Evolutionary conservation across 2,797 vertebrate genomes (phyloP), one percentile per base, ranked within the genome.

Genomic region (Coregonus sp.): DNA sequence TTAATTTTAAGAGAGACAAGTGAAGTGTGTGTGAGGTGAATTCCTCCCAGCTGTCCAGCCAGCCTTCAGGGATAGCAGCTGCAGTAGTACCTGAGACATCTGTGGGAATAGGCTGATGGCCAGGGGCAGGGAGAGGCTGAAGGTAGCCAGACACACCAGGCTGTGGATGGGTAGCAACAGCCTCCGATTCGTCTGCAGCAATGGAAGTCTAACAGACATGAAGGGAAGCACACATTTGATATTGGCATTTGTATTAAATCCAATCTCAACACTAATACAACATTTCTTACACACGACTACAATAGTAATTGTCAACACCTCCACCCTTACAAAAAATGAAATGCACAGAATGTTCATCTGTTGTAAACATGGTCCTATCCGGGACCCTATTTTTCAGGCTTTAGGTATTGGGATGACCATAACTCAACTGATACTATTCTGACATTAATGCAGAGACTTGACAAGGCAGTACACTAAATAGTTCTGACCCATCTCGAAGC

Each of bases 41-140:
- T 81, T 77, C 74, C 31, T 7, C 78, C 74, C 90, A 89, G 89
- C 86, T 91, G 90, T 56, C 80, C 84, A 31, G 20, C 6, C 6
- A 75, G 63, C 84, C 87, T 87, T 78, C 86, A 88, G 89, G 76
- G 80, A 75, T 66, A 5, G 61, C 79, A 74, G 63, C 47, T 35
- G 72, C n/a, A 66, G 47, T 56, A 12, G 20, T 93, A 99, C 98
- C 96, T 99, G 95, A 1, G 98, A 98, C 95, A 99, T 99, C 94
- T 99, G 98, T 0, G 98, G 98, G 88, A 99, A 99, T 88, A 99
- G 96, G 90, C 97, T 99, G 95, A 99, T 99, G 90, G 98, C 98
- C 88, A 99, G 87, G 0, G 98, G 98, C 89, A 99, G 95, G 14
- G 98, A 98, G 85, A 99, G 94, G 86, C 96, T 96, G 0, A 99